These are phyloP conservation scores for Nesoenas mayeri DNA, from an alignment of 2,113 vertebrate species.

Conservation along the genomic window DNA sequence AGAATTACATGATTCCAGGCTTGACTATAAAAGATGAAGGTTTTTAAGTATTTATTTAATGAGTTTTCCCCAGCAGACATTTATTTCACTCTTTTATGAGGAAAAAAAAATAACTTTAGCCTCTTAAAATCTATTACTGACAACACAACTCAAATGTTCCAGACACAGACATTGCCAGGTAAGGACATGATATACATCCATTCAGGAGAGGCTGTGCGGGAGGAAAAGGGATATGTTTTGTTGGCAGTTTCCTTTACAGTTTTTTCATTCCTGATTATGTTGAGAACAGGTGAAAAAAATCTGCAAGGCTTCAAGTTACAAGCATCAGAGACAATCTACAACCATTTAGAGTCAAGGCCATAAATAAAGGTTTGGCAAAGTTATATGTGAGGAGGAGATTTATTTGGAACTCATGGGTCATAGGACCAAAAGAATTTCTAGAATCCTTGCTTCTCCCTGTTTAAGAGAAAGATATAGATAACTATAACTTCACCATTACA, in stretches of 20 bases:
- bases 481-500: not conserved
- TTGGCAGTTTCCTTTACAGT: not conserved
- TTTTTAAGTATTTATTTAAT: not conserved
- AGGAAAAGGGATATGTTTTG: not conserved
- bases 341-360: not conserved
- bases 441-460: not conserved
- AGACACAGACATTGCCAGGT: not conserved
- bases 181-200: slow-evolving; percentile 5
- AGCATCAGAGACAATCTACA: not conserved
- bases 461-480: not conserved
- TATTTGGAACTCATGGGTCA: not conserved
- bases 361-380: not conserved
- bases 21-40: not conserved
- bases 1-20: not conserved
- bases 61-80: not conserved
- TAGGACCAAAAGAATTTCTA: not conserved
- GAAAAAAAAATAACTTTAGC: not conserved
- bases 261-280: not conserved
- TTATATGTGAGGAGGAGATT: not conserved
- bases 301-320: not conserved
- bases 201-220: not conserved
- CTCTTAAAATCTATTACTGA: slow-evolving; percentile 8
- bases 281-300: not conserved
- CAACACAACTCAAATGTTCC: not conserved
- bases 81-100: not conserved